A percentile compares a stretch with the other conserved stretches of the same genome.
Conservation (phyloP, 2,797 vertebrate species). For the Lagorchestes hirsutus region DNA sequence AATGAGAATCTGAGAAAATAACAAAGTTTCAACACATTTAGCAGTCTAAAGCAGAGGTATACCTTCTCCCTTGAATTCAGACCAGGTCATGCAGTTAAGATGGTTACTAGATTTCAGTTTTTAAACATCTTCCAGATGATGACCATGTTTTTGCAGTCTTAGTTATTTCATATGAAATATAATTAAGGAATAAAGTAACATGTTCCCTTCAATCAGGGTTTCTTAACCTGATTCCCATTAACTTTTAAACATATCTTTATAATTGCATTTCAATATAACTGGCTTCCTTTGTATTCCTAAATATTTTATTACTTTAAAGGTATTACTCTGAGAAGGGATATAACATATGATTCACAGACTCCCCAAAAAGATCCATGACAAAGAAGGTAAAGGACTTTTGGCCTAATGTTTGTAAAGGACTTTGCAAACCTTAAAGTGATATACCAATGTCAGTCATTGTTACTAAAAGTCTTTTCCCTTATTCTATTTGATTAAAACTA, state of each 20-base stretch:
- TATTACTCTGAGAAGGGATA: neutral
- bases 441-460: neutral
- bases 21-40: neutral
- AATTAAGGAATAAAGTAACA: conserved; percentile 1
- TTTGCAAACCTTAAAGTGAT: neutral
- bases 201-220: neutral
- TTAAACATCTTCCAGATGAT: neutral
- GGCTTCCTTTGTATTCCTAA: neutral
- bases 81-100: neutral
- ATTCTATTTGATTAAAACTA: neutral
- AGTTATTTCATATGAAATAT: neutral
- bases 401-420: neutral
- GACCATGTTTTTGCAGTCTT: conserved; percentile 1
- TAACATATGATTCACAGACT: neutral
- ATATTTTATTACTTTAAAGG: neutral
- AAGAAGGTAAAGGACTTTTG: neutral
- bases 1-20: conserved; percentile 55
- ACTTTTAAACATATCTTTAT: neutral
- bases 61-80: neutral
- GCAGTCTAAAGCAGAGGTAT: neutral
- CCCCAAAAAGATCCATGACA: neutral
- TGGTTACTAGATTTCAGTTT: neutral
- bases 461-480: neutral
- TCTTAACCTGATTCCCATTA: neutral
- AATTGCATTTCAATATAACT: neutral